These are phyloP conservation scores for Littorina saxatilis DNA, from an alignment of 1,140 invertebrate species.

Conservation along the genomic window DNA sequence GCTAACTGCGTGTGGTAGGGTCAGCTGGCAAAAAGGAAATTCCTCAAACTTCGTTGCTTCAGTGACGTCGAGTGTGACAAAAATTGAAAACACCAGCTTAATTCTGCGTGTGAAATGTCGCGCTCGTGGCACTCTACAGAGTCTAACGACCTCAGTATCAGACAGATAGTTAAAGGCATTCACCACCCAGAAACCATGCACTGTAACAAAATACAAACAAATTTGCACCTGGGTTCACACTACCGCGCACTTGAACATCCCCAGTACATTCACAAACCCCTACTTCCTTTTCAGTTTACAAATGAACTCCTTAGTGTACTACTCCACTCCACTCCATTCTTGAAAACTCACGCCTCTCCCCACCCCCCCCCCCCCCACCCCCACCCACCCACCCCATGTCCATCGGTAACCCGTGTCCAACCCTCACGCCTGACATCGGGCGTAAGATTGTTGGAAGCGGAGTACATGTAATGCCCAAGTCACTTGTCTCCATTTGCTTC, in stretches of 20 bases:
- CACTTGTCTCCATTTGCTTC: slow-evolving; percentile 17
- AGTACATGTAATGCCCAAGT: slow-evolving; percentile 6
- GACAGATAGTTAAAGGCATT: no score
- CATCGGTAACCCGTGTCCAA: not conserved
- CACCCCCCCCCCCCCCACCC: not conserved
- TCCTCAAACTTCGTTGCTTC: no score
- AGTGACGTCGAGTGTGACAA: no score
- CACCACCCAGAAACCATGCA: no score
- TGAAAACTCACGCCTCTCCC: not conserved
- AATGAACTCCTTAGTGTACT: no score
- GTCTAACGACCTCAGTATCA: no score
- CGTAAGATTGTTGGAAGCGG: slow-evolving; percentile 3
- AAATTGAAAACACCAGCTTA: no score
- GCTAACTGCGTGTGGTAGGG: no score
- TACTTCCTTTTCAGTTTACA: not conserved
- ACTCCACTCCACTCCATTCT: not conserved
- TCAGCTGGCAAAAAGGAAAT: no score
- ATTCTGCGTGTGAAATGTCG: no score
- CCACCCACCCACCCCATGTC: not conserved
- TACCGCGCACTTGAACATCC: not conserved
- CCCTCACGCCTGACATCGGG: not conserved
- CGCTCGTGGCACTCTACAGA: no score
- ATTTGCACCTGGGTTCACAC: slow-evolving; percentile 2
- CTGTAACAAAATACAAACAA: not conserved
- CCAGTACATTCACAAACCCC: no score